Base-by-base conservation (phyloP, 2,888 invertebrate species). In the Dione juno region DNA sequence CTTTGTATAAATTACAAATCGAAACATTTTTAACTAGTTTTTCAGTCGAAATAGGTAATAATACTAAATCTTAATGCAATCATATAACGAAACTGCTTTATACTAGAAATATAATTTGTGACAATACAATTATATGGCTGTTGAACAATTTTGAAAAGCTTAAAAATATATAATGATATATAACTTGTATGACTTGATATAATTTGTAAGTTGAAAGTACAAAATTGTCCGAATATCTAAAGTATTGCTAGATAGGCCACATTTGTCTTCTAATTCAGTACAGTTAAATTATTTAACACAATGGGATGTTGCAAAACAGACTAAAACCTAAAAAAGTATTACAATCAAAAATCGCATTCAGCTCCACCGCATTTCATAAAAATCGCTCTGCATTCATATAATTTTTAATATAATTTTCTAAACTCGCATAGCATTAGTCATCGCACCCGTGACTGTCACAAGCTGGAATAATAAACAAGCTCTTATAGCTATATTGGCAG, bases 401-500 rank as follows among this genome's bases (percentile, higher is more conserved):
- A 53, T 41, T 67, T 64, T 48, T 54, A 50, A 67, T 74, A 74
- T 64, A 74, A 73, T 72, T 72, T 67, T 70, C 69, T 72, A 71
- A 71, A 73, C 68, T 78, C 79, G 80, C 79, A 75, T 75, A 79
- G 80, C 80, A 70, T 74, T 72, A 72, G 76, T 77, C 76, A 66
- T 76, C 66, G 66, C 70, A 74, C 73, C 75, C 76, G 66, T 72
- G 73, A 74, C 80, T 52, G 75, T 76, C 73, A 76, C 67, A 77
- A 77, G 74, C 75, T 67, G 69, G 76, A 75, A 74, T 76, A 76
- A 73, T 71, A 81, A 82, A 81, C 76, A 83, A 87, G 85, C 84
- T 77, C 86, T 84, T 86, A 85, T 63, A 79, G 79, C 84, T 85
- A 85, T 79, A 81, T 86, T 86, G 87, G 85, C 87, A 84, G 83